These are phyloP conservation scores for Pseudococcus jackbeardsleyi DNA, from an alignment of 2,888 invertebrate species.

Conservation along the genomic window DNA sequence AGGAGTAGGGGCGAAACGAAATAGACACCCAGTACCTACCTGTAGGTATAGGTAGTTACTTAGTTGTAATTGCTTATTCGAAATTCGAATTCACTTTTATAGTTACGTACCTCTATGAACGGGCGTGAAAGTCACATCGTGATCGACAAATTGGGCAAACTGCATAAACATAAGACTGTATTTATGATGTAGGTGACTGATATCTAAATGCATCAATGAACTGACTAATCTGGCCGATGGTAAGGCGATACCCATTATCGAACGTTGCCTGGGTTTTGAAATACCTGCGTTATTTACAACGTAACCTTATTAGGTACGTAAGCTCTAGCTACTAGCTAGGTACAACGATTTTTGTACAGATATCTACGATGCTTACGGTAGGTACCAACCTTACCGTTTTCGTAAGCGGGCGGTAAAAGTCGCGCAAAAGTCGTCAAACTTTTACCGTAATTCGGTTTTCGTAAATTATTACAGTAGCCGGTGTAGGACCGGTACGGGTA, in stretches of 20 bases:
- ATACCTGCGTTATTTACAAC: slow-evolving; percentile 73
- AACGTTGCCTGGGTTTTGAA: slow-evolving; percentile 81
- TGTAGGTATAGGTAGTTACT: no score
- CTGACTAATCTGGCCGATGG: slow-evolving; percentile 91
- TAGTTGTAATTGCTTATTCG: no score
- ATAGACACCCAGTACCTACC: no score
- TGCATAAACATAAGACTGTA: slow-evolving; percentile 96
- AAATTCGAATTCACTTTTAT: no score
- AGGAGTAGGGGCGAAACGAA: no score
- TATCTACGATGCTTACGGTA: no score
- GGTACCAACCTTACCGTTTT: slow-evolving; percentile 82
- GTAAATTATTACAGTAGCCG: slow-evolving; percentile 89
- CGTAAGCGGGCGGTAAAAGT: slow-evolving; percentile 86
- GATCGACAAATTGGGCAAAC: slow-evolving; percentile 93
- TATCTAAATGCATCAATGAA: slow-evolving; percentile 90
- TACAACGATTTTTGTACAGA: no score
- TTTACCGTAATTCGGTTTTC: slow-evolving; percentile 85
- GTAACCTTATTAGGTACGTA: no score
- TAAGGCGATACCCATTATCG: slow-evolving; percentile 81
- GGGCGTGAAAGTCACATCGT: slow-evolving; percentile 94
- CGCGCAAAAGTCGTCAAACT: slow-evolving; percentile 88
- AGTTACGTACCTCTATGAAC: slow-evolving; percentile 80
- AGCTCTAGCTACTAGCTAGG: no score
- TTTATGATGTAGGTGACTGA: slow-evolving; percentile 87
- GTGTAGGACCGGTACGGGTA: slow-evolving; percentile 76